Evolutionary conservation across 2,888 invertebrate species (phyloP).

Genomic region (Eristalinus aeneus): DNA sequence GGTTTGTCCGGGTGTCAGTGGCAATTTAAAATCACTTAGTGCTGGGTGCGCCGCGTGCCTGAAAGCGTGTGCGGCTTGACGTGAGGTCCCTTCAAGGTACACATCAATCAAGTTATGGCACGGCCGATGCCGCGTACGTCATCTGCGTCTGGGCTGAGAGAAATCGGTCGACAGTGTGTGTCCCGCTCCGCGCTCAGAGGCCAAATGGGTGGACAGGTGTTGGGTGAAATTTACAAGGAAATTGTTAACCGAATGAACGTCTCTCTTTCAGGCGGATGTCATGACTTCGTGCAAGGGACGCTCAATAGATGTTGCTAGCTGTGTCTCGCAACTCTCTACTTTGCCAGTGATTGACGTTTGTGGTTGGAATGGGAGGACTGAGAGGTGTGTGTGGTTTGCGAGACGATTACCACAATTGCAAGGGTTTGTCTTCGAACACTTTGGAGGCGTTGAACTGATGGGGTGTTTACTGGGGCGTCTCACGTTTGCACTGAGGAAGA

Average conservation of each 20-base stretch:
- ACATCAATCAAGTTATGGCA: constrained; percentile 60
- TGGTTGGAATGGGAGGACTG: not conserved
- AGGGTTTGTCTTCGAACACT: not conserved
- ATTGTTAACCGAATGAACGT: constrained; percentile 14
- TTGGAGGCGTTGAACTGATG: not conserved
- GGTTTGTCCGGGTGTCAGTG: constrained; percentile 48
- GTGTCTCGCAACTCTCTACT: not conserved
- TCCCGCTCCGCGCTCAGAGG: not conserved
- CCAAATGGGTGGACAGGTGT: constrained; percentile 25
- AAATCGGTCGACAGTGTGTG: constrained; percentile 45
- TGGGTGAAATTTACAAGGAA: constrained; percentile 30
- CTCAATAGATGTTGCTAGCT: not conserved
- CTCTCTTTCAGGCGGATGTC: constrained; percentile 8
- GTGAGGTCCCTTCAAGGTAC: constrained; percentile 62
- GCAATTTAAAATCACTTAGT: constrained; percentile 69
- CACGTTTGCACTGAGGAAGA: not conserved
- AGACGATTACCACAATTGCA: not conserved
- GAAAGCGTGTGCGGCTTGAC: constrained; percentile 56
- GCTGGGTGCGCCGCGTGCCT: constrained; percentile 53
- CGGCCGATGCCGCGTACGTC: not conserved
- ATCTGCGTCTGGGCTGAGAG: constrained; percentile 14
- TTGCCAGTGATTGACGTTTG: not conserved
- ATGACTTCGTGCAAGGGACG: not conserved
- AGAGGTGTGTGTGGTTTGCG: not conserved
- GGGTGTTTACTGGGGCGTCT: not conserved